Base-by-base conservation (phyloP, 2,888 invertebrate species). In the Lithophane ornitopus region DNA sequence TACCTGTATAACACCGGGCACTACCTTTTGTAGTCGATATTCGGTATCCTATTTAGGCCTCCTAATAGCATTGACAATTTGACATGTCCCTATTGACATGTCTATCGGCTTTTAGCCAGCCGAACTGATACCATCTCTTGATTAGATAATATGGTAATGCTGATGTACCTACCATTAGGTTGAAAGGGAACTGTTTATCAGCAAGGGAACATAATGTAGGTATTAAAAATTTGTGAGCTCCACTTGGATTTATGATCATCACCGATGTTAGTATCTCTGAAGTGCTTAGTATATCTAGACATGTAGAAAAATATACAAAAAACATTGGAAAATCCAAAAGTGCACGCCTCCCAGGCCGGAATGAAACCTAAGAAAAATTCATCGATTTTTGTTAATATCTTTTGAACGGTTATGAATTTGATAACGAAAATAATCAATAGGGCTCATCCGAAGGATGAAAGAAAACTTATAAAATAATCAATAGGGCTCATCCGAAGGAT, bases 91-190 rank as follows among this genome's bases (percentile, higher is more conserved):
- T n/a, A 69, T 46, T 74, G 81, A 82, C 52, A 81, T 49, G 62
- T 49, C 44, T 81, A 82, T 79, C 78, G 22, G 81, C 44, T 54
- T 71, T 74, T 58, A 74, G 59, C 28, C 44, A 46, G 65, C n/a
- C 68, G 9, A 52, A 49, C 66, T 52, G 84, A 83, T 79, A 86
- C 19, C 8, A 58, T 71, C 44, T 49, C 2, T 26, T 69, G 84
- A 83, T 79, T 46, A 83, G 75, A 78, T 74, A 59, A 68, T 52
- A 63, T 39, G 59, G n/a, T 52, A 65, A 74, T 61, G 59, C 22
- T 52, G 54, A 71, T 70, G 8, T 41, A 46, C 59, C 52, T 34
- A 34, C 34, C 34, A 34, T 34, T 34, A 70, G 22, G 16, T 56
- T 14, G 14, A 77, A 46, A 62, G 46, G 62, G 70, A 62, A 14